Percentiles rank a stretch among this genome's conserved stretches.
These are phyloP conservation scores for Drosophila nr. perissopoda DNA, from an alignment of 2,888 invertebrate species.

Conservation along the genomic window DNA sequence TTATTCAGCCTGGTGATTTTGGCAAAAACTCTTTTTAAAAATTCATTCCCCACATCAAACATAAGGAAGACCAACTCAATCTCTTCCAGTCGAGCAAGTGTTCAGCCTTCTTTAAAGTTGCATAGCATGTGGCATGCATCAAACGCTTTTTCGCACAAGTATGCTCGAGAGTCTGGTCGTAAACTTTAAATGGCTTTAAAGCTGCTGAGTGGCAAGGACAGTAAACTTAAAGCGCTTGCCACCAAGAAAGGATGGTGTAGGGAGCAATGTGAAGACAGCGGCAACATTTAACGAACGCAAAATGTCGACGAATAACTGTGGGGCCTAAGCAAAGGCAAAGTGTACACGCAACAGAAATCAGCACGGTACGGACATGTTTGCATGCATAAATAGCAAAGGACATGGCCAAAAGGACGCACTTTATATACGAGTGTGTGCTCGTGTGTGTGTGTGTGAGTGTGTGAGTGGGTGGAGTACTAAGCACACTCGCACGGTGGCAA, in stretches of 20 bases:
- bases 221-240: constrained; percentile 26
- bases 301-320: constrained; percentile 52
- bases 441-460: constrained; percentile 8
- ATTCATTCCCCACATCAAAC: background rate
- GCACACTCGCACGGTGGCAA: constrained; percentile 15
- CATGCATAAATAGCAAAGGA: constrained; percentile 78
- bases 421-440: constrained; percentile 4
- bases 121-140: constrained; percentile 17
- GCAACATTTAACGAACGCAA: constrained; percentile 60
- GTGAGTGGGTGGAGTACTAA: constrained; percentile 34
- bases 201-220: constrained; percentile 24
- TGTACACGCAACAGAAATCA: constrained; percentile 72
- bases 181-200: constrained; percentile 30
- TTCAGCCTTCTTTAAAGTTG: constrained; percentile 12
- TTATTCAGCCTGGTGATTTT: background rate
- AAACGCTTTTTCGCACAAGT: constrained; percentile 22
- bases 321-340: constrained; percentile 60
- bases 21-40: background rate
- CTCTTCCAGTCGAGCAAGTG: background rate
- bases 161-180: constrained; percentile 6
- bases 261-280: constrained; percentile 3
- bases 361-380: constrained; percentile 74
- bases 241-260: constrained; percentile 1
- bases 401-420: constrained; percentile 51
- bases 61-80: background rate